Percentiles rank a stretch among this genome's conserved stretches.
These are phyloP conservation scores for Lepidocolaptes lacrymiger DNA, from an alignment of 2,797 vertebrate species.

Conservation along the genomic window DNA sequence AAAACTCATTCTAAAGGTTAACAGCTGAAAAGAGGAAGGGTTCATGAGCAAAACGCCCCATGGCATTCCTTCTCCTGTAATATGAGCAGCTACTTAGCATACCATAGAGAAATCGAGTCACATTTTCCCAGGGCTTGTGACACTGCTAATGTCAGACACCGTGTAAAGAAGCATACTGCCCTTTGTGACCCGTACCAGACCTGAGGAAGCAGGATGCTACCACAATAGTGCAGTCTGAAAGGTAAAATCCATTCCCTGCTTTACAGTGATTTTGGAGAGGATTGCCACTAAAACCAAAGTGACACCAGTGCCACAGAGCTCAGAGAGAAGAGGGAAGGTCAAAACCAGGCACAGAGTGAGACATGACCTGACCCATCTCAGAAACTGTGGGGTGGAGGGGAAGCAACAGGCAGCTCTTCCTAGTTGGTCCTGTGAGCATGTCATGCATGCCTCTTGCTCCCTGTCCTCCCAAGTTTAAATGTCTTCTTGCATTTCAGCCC, in stretches of 20 bases:
- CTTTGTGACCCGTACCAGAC: fast-evolving
- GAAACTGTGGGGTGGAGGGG: not conserved
- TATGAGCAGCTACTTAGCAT: not conserved
- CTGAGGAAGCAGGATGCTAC: not conserved
- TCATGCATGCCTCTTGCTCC: not conserved
- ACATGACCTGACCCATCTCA: fast-evolving
- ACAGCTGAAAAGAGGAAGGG: not conserved
- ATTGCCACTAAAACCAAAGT: not conserved
- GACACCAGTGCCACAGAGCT: not conserved
- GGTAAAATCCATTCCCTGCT: not conserved
- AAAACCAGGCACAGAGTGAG: not conserved
- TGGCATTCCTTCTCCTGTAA: not conserved
- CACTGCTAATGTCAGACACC: fast-evolving
- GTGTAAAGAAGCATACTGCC: fast-evolving
- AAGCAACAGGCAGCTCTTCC: not conserved
- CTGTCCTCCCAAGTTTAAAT: not conserved
- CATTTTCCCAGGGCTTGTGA: not conserved
- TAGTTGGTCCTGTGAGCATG: fast-evolving
- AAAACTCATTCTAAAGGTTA: not conserved
- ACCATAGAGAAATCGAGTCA: not conserved
- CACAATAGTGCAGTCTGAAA: not conserved
- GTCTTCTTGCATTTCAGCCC: not conserved
- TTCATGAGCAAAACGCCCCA: fast-evolving
- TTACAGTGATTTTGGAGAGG: not conserved
- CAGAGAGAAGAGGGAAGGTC: fast-evolving